These are phyloP conservation scores for Macrobrachium rosenbergii DNA, from an alignment of 1,140 invertebrate species.

Conservation along the genomic window DNA sequence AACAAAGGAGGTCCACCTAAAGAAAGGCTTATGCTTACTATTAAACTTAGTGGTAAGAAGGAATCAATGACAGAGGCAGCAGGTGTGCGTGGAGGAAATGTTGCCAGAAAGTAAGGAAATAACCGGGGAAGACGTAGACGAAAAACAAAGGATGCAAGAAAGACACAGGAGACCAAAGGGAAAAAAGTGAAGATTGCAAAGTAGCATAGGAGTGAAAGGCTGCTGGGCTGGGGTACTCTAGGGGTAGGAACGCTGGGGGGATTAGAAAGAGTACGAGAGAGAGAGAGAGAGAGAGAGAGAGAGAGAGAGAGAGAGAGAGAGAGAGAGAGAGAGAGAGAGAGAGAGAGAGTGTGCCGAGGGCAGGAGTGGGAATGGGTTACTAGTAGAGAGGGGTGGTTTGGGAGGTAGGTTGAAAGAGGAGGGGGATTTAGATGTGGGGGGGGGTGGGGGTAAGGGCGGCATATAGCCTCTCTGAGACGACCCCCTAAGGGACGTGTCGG, in stretches of 20 bases:
- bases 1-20: not conserved
- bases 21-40: not conserved
- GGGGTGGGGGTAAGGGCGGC: constrained; percentile 16
- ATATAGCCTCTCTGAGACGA: constrained; percentile 18
- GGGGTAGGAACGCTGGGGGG: not conserved
- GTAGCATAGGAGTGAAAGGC: no score
- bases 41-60: not conserved
- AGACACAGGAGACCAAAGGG: not conserved
- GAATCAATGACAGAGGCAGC: not conserved
- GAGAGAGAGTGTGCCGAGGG: not conserved
- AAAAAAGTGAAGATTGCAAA: not conserved
- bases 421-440: not conserved
- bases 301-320: not conserved
- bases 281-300: not conserved
- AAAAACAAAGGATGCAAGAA: not conserved
- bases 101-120: not conserved
- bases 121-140: not conserved
- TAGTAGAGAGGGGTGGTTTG: not conserved
- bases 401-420: not conserved
- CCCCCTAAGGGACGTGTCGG: constrained; percentile 11
- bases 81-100: not conserved
- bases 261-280: not conserved
- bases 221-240: not conserved
- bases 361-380: not conserved
- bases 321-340: not conserved